These are phyloP conservation scores for Pseudorhombus dupliciocellatus DNA, from an alignment of 2,113 vertebrate species.

Conservation along the genomic window DNA sequence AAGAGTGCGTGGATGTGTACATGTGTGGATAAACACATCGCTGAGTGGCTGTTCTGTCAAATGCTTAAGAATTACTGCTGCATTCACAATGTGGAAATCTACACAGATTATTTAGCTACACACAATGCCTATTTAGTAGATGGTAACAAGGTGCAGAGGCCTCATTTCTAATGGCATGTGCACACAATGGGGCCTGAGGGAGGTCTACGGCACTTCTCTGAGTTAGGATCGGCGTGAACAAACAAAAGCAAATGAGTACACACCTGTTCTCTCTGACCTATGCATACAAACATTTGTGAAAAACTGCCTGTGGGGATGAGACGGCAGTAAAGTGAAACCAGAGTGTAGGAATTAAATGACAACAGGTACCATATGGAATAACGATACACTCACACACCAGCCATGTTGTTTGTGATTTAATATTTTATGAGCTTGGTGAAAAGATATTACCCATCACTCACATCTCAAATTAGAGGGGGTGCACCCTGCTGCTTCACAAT, in stretches of 20 bases:
- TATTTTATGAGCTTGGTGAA: neutral
- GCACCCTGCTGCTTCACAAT: neutral
- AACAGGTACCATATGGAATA: neutral
- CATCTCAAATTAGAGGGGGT: neutral
- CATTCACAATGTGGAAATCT: slow-evolving; percentile 5
- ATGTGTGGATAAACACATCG: neutral
- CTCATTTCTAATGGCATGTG: neutral
- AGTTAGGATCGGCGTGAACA: neutral
- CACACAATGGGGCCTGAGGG: neutral
- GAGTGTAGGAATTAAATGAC: neutral
- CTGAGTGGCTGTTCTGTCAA: slow-evolving; percentile 5
- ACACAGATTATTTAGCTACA: neutral
- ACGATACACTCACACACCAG: neutral
- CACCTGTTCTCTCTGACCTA: neutral
- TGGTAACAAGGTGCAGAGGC: neutral
- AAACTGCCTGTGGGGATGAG: too few relatives aligned
- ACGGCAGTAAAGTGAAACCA: too few relatives aligned
- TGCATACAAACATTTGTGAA: neutral
- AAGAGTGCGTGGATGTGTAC: slow-evolving; percentile 21
- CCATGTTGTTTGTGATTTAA: neutral
- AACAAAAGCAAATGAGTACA: neutral
- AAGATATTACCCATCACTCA: neutral
- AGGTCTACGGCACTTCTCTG: neutral
- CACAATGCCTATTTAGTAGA: neutral
- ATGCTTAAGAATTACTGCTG: slow-evolving; percentile 19